These are phyloP conservation scores for Poeciliopsis infans DNA, from an alignment of 2,797 vertebrate species.

Conservation along the genomic window DNA sequence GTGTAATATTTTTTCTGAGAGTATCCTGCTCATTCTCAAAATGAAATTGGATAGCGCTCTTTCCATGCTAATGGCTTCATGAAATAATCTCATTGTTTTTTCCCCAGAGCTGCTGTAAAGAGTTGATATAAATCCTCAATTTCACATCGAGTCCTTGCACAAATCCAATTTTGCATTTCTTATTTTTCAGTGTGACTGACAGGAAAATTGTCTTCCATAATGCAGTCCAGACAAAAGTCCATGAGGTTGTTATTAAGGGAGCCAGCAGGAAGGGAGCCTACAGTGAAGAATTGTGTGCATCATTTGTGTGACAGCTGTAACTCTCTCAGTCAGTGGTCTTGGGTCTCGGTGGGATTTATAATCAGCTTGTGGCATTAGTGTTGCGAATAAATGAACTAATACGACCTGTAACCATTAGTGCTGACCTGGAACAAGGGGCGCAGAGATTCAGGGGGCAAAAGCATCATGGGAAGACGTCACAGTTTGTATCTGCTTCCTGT, in stretches of 20 bases:
- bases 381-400: slow-evolving; percentile 62
- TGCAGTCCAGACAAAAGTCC: slow-evolving; percentile 1
- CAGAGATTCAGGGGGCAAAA: slow-evolving; percentile 3
- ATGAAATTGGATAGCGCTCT: slow-evolving; percentile 46
- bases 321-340: slow-evolving; percentile 28
- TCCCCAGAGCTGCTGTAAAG: slow-evolving; percentile 15
- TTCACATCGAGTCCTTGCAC: neutral
- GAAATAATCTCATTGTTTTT: slow-evolving; percentile 29
- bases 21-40: slow-evolving; percentile 33
- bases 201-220: slow-evolving; percentile 26
- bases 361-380: slow-evolving; percentile 61
- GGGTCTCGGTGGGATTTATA: slow-evolving; percentile 42
- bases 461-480: neutral
- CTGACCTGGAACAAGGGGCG: slow-evolving; percentile 34
- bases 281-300: slow-evolving; percentile 16
- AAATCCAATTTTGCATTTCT: slow-evolving; percentile 25
- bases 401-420: slow-evolving; percentile 10
- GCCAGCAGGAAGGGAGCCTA: slow-evolving; percentile 14
- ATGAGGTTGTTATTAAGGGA: slow-evolving; percentile 13
- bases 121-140: slow-evolving; percentile 13
- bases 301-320: slow-evolving; percentile 26
- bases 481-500: slow-evolving; percentile 5
- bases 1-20: slow-evolving; percentile 20
- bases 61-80: slow-evolving; percentile 21
- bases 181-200: slow-evolving; percentile 28